phyloP scores from a whole-genome alignment of 2,797 vertebrate genomes.

The Chelon labrosus region DNA sequence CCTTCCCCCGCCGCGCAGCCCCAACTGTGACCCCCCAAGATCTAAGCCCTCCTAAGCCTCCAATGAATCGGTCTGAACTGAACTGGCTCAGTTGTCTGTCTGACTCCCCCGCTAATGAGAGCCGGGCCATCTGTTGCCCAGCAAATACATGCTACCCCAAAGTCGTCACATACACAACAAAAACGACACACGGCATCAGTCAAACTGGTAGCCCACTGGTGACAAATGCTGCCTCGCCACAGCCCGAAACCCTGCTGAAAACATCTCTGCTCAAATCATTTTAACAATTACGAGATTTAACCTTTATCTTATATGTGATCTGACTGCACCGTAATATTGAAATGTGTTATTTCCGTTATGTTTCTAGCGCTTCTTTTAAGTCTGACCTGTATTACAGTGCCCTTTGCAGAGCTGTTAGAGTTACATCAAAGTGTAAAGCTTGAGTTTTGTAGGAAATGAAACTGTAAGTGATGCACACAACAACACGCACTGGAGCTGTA shows the following conservation, averaged over 20 bases:
- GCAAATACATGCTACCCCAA: constrained; percentile 42
- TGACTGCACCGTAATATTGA: background rate
- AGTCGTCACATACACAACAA: constrained; percentile 55
- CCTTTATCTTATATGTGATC: background rate
- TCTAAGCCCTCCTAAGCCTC: constrained; percentile 77
- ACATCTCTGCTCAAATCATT: background rate
- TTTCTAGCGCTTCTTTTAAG: background rate
- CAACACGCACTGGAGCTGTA: constrained; percentile 1
- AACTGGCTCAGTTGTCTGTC: constrained; percentile 74
- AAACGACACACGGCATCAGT: constrained; percentile 52
- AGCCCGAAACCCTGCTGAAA: background rate
- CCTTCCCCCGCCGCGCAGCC: constrained; percentile 30
- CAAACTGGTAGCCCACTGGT: background rate
- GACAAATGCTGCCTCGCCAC: constrained; percentile 4
- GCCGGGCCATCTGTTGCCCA: constrained; percentile 76
- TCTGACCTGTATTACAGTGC: background rate
- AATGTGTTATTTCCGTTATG: background rate
- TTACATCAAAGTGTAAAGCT: constrained; percentile 24
- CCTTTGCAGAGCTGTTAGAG: constrained; percentile 5
- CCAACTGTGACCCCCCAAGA: constrained; percentile 46
- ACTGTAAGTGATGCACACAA: constrained; percentile 34
- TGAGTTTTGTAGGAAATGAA: constrained; percentile 54
- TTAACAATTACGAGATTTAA: background rate
- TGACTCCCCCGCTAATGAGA: constrained; percentile 69
- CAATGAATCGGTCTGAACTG: constrained; percentile 76